A percentile compares a stretch with the other conserved stretches of the same genome.
phyloP scores from a whole-genome alignment of 1,140 invertebrate genomes.

The Drosophila pseudoananassae region DNA sequence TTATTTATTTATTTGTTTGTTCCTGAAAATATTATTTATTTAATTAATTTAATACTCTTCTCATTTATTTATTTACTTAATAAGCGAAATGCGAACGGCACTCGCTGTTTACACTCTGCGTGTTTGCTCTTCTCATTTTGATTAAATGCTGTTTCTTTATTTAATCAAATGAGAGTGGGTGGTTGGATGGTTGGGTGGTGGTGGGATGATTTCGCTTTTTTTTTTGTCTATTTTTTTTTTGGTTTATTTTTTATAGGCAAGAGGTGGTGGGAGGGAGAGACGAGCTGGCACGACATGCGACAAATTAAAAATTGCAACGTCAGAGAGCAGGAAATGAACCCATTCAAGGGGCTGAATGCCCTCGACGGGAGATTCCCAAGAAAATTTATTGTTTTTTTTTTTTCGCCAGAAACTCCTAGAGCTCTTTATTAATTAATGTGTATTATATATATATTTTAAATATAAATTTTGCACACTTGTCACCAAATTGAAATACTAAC shows the following conservation, averaged over 20 bases:
- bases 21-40: constrained; percentile 62
- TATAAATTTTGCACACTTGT: neutral
- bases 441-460: neutral
- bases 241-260: neutral
- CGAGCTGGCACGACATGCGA: constrained; percentile 23
- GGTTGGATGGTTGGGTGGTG: constrained; percentile 1
- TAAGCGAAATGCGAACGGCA: constrained; percentile 41
- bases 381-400: neutral
- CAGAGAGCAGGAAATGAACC: constrained; percentile 31
- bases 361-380: constrained; percentile 6
- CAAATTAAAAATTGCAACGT: constrained; percentile 64
- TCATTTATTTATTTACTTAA: constrained; percentile 59
- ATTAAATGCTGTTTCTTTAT: constrained; percentile 77
- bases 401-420: neutral
- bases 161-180: constrained; percentile 72
- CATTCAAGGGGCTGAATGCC: constrained; percentile 22
- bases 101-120: constrained; percentile 21
- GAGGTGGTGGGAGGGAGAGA: neutral
- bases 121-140: constrained; percentile 68
- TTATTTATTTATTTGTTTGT: constrained; percentile 74
- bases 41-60: constrained; percentile 70
- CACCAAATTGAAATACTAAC: neutral
- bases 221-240: constrained; percentile 2
- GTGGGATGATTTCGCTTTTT: constrained; percentile 8
- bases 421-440: no score